A percentile compares a stretch with the other conserved stretches of the same genome.
Conservation (phyloP, 1,140 invertebrate genomes). For the Neodiprion pinetum region DNA sequence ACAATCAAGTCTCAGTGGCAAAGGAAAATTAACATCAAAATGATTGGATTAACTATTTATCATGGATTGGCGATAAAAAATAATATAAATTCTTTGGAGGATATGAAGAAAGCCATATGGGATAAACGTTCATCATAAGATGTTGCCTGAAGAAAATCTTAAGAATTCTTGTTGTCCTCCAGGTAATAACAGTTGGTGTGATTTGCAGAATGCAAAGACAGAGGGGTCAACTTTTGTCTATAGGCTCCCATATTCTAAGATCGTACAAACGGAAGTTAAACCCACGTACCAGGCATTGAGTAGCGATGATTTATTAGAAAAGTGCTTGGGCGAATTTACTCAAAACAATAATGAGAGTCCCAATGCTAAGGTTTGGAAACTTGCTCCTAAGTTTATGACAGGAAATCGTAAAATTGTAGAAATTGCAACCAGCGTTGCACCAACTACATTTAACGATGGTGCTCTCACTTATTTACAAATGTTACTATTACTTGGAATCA, state of each 20-base stretch:
- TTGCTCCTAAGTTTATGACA: neutral
- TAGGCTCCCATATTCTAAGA: conserved; percentile 17
- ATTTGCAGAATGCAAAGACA: conserved; percentile 12
- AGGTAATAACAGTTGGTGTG: conserved; percentile 18
- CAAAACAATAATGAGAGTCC: conserved; percentile 40
- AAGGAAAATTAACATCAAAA: conserved; percentile 14
- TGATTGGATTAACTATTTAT: neutral
- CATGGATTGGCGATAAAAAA: neutral
- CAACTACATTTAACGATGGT: no score
- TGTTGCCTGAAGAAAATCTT: neutral
- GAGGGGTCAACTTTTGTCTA: conserved; percentile 13
- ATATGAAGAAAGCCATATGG: neutral
- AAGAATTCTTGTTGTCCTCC: conserved; percentile 8
- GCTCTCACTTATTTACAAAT: no score
- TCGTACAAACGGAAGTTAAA: neutral
- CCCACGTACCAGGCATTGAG: conserved; percentile 33
- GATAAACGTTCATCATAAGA: neutral
- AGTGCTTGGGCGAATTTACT: conserved; percentile 33
- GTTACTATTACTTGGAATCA: no score
- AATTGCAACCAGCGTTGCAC: no score
- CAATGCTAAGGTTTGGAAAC: conserved; percentile 29
- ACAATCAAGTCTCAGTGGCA: no score
- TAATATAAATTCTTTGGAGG: neutral
- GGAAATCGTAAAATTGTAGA: no score
- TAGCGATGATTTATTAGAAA: conserved; percentile 34